Percentiles rank a stretch among this genome's conserved stretches.
Evolutionary conservation across 2,888 invertebrate genomes (phyloP).

Genomic region (Cephus sareptanus): DNA sequence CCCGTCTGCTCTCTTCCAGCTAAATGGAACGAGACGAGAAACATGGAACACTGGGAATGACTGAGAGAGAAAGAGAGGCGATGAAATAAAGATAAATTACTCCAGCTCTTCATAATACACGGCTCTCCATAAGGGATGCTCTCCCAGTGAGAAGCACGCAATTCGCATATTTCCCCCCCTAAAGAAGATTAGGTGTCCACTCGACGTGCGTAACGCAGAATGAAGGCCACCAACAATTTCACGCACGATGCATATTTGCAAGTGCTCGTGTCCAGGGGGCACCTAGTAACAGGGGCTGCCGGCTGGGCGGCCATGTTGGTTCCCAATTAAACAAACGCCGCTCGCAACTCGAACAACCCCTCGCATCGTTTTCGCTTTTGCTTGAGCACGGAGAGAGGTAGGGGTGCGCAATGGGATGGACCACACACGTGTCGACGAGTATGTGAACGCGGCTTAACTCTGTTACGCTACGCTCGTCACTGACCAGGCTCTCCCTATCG

Average conservation of each 20-base stretch:
- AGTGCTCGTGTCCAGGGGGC: neutral
- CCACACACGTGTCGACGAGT: constrained; percentile 49
- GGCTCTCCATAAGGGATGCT: too few species aligned
- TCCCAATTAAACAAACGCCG: constrained; percentile 61
- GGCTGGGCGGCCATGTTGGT: constrained; percentile 47
- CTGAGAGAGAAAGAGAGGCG: too few species aligned
- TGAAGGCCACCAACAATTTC: neutral
- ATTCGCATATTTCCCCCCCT: neutral
- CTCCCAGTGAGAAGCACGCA: too few species aligned
- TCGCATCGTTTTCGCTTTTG: constrained; percentile 36
- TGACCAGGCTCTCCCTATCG: constrained; percentile 4
- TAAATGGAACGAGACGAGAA: too few species aligned
- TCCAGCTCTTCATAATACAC: too few species aligned
- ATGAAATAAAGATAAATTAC: too few species aligned
- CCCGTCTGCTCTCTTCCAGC: too few species aligned
- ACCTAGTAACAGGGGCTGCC: too few species aligned
- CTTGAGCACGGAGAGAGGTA: constrained; percentile 23
- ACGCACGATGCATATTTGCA: constrained; percentile 2
- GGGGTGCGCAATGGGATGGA: constrained; percentile 2
- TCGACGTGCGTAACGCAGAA: neutral
- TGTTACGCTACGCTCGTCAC: constrained; percentile 17
- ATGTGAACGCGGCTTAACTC: constrained; percentile 35
- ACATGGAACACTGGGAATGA: too few species aligned
- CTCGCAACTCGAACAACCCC: constrained; percentile 48
- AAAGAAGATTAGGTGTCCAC: neutral